phyloP scores from a whole-genome alignment of 2,113 vertebrate genomes.

The Crotalus helleri region DNA sequence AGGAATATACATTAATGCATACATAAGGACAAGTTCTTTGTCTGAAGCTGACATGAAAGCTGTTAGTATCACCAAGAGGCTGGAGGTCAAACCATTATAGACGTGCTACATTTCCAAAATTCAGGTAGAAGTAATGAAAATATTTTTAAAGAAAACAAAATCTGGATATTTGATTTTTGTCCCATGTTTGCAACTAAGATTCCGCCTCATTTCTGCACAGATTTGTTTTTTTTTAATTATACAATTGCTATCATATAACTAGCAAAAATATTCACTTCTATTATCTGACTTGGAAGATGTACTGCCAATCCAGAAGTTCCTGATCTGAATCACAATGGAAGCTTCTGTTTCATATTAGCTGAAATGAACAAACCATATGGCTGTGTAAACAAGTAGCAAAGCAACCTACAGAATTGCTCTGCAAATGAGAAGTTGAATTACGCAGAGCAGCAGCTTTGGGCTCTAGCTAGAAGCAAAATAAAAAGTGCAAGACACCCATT shows the following conservation, averaged over 20 bases:
- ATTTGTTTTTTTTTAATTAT: background rate
- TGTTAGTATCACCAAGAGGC: background rate
- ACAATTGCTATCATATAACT: conserved; percentile 43
- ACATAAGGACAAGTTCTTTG: background rate
- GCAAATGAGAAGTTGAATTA: conserved; percentile 36
- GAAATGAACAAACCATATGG: conserved; percentile 17
- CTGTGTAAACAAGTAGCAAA: conserved; percentile 50
- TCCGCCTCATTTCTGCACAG: background rate
- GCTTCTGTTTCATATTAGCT: conserved; percentile 51
- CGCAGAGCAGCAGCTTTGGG: background rate
- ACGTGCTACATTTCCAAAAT: background rate
- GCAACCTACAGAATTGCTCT: conserved; percentile 37
- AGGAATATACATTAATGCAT: background rate
- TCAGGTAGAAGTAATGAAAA: conserved; percentile 45
- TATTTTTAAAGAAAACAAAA: conserved; percentile 11
- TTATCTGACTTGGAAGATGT: conserved; percentile 38
- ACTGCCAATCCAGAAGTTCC: conserved; percentile 54
- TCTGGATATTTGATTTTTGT: background rate
- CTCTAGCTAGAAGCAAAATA: conserved; percentile 46
- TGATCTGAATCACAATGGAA: conserved; percentile 46
- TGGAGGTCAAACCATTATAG: background rate
- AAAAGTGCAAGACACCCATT: conserved; percentile 30
- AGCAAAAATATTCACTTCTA: conserved; percentile 46
- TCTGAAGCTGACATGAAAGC: accelerated
- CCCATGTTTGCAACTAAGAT: background rate